Conservation (phyloP, 2,113 vertebrate species). For the Perognathus longimembris region DNA sequence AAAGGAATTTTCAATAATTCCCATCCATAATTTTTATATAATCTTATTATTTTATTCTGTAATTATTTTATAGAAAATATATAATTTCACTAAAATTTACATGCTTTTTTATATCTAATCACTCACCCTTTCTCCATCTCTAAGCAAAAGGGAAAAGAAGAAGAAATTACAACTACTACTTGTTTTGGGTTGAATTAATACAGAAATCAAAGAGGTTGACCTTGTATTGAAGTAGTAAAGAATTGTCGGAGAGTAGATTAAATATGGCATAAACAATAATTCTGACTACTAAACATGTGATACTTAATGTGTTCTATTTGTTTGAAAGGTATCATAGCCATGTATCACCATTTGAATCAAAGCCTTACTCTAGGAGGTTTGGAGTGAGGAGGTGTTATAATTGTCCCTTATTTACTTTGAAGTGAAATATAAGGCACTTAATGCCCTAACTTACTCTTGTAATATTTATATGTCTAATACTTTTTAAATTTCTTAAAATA, state of each 20-base stretch:
- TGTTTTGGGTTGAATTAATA: not conserved
- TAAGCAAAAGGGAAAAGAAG: not conserved
- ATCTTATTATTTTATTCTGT: not conserved
- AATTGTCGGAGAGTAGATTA: not conserved
- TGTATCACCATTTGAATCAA: slow-evolving; percentile 49
- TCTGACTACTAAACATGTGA: not conserved
- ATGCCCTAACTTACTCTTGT: not conserved
- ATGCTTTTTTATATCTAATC: not conserved
- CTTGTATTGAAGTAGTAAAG: slow-evolving; percentile 33
- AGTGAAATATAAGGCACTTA: slow-evolving; percentile 34
- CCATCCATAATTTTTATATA: slow-evolving; percentile 2
- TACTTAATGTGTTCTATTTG: slow-evolving; percentile 16
- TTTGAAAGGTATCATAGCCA: slow-evolving; percentile 43
- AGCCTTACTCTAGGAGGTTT: not conserved
- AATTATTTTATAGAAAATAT: slow-evolving; percentile 27
- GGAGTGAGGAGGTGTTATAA: not conserved
- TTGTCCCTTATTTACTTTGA: not conserved
- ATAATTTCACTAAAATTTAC: slow-evolving; percentile 24
- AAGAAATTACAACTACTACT: not conserved
- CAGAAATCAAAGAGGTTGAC: not conserved
- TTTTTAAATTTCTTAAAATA: not conserved
- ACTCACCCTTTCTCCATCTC: not conserved
- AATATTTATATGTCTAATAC: not conserved
- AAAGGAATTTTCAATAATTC: not conserved
- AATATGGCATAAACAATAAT: not conserved